Evolutionary conservation across 2,888 invertebrate species (phyloP).

Genomic region (Globia sparganii): DNA sequence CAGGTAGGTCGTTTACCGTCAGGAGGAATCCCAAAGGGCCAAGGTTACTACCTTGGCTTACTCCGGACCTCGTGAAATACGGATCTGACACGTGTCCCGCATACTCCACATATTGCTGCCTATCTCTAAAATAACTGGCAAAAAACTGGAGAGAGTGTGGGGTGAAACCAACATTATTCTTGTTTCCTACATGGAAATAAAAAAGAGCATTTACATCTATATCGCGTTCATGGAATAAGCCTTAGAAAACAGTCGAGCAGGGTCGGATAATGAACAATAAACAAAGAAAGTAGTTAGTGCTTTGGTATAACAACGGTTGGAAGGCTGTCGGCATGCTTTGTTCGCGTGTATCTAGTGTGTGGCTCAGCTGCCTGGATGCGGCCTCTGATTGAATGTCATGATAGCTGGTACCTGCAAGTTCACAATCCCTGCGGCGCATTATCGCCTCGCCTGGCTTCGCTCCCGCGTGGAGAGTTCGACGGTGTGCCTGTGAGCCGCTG

Average conservation of each 20-base stretch:
- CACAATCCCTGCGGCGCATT: too few species aligned
- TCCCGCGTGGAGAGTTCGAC: not conserved
- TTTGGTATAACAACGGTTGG: too few species aligned
- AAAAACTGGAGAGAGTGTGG: too few species aligned
- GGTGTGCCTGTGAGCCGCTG: too few species aligned
- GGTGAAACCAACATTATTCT: too few species aligned
- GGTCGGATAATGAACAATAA: not conserved
- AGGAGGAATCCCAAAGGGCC: too few species aligned
- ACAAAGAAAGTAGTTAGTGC: not conserved
- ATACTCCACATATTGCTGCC: too few species aligned
- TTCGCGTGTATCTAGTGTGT: conserved; percentile 5
- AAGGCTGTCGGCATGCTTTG: conserved; percentile 1
- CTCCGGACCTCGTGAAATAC: too few species aligned
- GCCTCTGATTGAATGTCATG: conserved; percentile 4
- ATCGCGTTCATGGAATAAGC: not conserved
- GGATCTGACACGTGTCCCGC: too few species aligned
- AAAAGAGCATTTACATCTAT: not conserved
- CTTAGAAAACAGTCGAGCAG: not conserved
- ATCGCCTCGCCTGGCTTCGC: not conserved
- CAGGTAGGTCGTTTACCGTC: too few species aligned
- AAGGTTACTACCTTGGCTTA: too few species aligned
- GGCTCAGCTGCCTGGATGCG: conserved; percentile 2
- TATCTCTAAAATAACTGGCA: too few species aligned
- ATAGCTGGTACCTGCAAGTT: not conserved
- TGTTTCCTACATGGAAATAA: not conserved